Evolutionary conservation across 2,113 vertebrate species (phyloP).

Genomic region (Chaenogobius annularis): DNA sequence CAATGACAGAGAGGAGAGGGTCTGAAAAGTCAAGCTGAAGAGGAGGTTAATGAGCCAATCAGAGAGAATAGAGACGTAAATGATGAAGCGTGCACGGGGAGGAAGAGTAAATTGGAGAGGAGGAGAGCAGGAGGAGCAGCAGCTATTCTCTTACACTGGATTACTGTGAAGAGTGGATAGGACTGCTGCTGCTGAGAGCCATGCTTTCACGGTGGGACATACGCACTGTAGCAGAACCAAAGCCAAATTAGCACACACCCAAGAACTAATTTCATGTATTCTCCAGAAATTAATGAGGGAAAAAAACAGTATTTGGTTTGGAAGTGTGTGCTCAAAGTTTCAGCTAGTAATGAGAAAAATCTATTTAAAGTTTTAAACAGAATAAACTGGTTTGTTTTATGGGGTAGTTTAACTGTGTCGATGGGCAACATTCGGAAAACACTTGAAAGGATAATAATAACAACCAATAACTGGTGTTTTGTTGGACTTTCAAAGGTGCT

Average conservation of each 20-base stretch:
- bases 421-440: neutral
- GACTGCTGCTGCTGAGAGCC: conserved; percentile 50
- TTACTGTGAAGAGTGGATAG: conserved; percentile 66
- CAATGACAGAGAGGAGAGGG: conserved; percentile 12
- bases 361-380: neutral
- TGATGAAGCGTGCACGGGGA: conserved; percentile 57
- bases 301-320: conserved; percentile 10
- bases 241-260: conserved; percentile 29
- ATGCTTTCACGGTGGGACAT: conserved; percentile 42
- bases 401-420: neutral
- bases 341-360: conserved; percentile 11
- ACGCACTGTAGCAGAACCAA: conserved; percentile 24
- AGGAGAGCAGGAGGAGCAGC: conserved; percentile 67
- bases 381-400: neutral
- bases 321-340: neutral
- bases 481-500: neutral
- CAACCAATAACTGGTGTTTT: neutral
- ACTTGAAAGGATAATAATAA: neutral
- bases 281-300: conserved; percentile 27
- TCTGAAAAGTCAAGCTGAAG: conserved; percentile 32
- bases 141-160: conserved; percentile 73
- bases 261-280: conserved; percentile 13
- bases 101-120: conserved; percentile 63
- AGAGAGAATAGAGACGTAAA: conserved; percentile 64
- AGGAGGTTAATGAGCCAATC: conserved; percentile 75